Base-by-base conservation (phyloP, 2,888 invertebrate genomes). In the Limnephilus lunatus region DNA sequence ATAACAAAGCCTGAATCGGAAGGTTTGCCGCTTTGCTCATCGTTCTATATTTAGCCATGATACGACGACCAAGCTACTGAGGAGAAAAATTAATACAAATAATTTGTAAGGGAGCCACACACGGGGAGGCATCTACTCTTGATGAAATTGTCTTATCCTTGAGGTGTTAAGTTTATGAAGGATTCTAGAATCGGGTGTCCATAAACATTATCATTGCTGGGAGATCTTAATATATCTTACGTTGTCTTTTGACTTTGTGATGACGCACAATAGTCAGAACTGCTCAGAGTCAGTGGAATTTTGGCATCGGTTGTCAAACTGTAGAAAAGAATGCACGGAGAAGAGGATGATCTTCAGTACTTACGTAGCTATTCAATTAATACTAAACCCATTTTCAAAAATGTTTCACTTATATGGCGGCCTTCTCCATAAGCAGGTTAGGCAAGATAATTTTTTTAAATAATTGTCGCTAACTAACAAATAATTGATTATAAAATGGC, bases 11-110 rank as follows among this genome's bases (percentile, higher is more conserved):
- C 30, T 80, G 81, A 35, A 89, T 82, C 82, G 31, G 39, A 53
- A 81, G 82, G 91, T 91, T 86, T 30, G 82, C 82, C 31, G 88
- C 87, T 83, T 86, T 90, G 30, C 88, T 93, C 93, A 92, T 91
- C 92, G 93, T 91, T 93, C 93, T 93, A 93, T 90, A 93, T 92
- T 92, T 93, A 93, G 93, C 89, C n/a, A 80, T 93, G 93, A 93
- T 89, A 91, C 82, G 80, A 48, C 91, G 87, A 48, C 48, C 90
- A 14, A 87, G 90, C 91, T 89, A 80, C 80, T 25, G 35, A 25
- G 82, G 81, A 90, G 44, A 90, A 80, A 87, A 44, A 31, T 15
- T 30, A 25, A 83, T 11, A 82, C 2, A 83, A 83, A 35, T 32
- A 83, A 68, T 2, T 68, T n/a, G 68, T 68, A 68, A 68, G 9